Base-by-base conservation (phyloP, 2,888 invertebrate species). In the Phengaris alcon region DNA sequence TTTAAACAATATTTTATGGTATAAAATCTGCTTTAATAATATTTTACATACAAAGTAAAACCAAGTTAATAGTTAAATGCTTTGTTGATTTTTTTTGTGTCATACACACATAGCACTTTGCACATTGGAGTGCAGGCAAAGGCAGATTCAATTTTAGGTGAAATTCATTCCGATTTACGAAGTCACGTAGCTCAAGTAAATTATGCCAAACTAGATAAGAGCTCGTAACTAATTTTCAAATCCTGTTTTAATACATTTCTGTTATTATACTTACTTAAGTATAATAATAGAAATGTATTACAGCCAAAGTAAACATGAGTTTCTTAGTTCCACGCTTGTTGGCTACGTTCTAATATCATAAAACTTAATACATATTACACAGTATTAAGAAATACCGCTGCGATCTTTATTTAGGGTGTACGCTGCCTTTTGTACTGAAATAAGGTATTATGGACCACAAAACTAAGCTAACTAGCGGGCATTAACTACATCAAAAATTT, bases 201-300 rank as follows among this genome's bases (percentile, higher is more conserved):
- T 64, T 64, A 64, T 64, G 64, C 64, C 44, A 64, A 64, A 64
- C 64, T 44, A 64, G 64, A 64, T 64, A 64, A 35, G 64, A 64
- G 35, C 64, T 44, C 64, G 35, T 64, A 64, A 64, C 64, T 64
- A 64, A 64, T 64, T 64, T 35, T 12, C 35, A 35, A 64, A 64
- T 44, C 35, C 64, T 64, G 64, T n/a, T n/a, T n/a, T n/a, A n/a
- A n/a, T n/a, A n/a, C n/a, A n/a, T n/a, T n/a, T n/a, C n/a, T n/a
- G n/a, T n/a, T n/a, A n/a, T n/a, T n/a, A n/a, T n/a, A n/a, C n/a
- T n/a, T n/a, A n/a, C n/a, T n/a, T 6, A 35, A 35, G 35, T 64
- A 64, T 64, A 13, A 64, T 6, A 35, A 64, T 44, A 64, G 64
- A 64, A 64, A 64, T 64, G 6, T 12, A 6, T 35, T 64, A 35